Evolutionary conservation across 1,140 invertebrate genomes (phyloP).

Genomic region (Dinothrombium tinctorium): DNA sequence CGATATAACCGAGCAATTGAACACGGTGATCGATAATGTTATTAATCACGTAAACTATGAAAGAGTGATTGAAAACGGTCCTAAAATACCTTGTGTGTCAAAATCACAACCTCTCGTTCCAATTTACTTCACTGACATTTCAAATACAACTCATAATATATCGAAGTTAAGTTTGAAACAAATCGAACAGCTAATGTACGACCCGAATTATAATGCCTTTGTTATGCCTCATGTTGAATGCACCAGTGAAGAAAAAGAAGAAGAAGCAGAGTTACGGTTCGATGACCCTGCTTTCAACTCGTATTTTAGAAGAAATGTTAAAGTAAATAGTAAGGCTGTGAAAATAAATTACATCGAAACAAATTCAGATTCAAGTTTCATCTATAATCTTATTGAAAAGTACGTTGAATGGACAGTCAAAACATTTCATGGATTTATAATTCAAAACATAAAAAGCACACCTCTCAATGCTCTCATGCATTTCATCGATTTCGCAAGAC

Average conservation of each 20-base stretch:
- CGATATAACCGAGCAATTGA: slow-evolving; percentile 43
- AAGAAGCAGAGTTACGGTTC: slow-evolving; percentile 83
- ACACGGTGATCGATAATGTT: slow-evolving; percentile 57
- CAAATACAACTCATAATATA: too few species aligned
- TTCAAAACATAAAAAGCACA: too few species aligned
- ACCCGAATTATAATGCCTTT: slow-evolving; percentile 25
- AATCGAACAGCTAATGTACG: slow-evolving; percentile 42
- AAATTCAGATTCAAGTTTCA: too few species aligned
- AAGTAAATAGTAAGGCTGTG: too few species aligned
- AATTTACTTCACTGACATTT: slow-evolving; percentile 16
- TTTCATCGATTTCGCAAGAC: too few species aligned
- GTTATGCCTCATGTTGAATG: slow-evolving; percentile 94
- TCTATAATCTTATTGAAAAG: too few species aligned
- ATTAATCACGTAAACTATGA: slow-evolving; percentile 57
- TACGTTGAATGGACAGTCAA: too few species aligned
- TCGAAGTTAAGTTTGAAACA: slow-evolving; percentile 26
- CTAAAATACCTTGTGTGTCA: slow-evolving; percentile 46
- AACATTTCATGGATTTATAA: too few species aligned
- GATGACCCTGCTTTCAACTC: slow-evolving; percentile 51
- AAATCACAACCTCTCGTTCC: slow-evolving; percentile 53
- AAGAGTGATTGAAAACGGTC: slow-evolving; percentile 54
- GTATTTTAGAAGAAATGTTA: slow-evolving; percentile 75
- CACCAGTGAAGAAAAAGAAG: slow-evolving; percentile 97
- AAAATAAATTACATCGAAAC: too few species aligned
- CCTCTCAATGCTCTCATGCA: too few species aligned